Evolutionary conservation across 2,888 invertebrate genomes (phyloP).

Genomic region (Rhorus exstirpatorius): DNA sequence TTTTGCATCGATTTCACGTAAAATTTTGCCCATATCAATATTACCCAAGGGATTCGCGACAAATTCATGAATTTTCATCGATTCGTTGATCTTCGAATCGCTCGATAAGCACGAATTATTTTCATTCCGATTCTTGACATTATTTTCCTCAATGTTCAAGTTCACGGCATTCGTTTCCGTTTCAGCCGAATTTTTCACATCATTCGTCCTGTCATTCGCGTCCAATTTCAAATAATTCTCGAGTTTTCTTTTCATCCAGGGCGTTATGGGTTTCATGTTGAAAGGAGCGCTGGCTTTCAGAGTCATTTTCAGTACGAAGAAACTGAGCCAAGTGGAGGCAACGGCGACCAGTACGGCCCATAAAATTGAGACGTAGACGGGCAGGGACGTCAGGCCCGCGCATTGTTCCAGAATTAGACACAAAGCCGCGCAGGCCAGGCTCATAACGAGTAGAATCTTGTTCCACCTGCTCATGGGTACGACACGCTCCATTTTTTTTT

Average conservation of each 20-base stretch:
- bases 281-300: constrained; percentile 80
- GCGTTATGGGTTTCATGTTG: constrained; percentile 74
- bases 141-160: constrained; percentile 17
- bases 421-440: constrained; percentile 74
- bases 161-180: background rate
- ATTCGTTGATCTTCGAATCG: too few species aligned
- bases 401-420: constrained; percentile 79
- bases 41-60: background rate
- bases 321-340: constrained; percentile 81
- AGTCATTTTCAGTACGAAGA: constrained; percentile 77
- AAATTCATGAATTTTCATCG: constrained; percentile 45
- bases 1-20: constrained; percentile 86
- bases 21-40: constrained; percentile 79
- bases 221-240: constrained; percentile 56
- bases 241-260: constrained; percentile 75
- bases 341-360: constrained; percentile 80
- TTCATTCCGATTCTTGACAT: too few species aligned
- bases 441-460: constrained; percentile 77
- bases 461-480: constrained; percentile 82
- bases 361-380: constrained; percentile 79
- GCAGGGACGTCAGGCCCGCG: constrained; percentile 75
- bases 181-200: background rate
- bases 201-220: constrained; percentile 46
- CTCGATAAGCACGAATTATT: constrained; percentile 5
- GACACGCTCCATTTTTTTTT: constrained; percentile 72